Conservation (phyloP, 2,113 vertebrate species). For the Quiscalus mexicanus region DNA sequence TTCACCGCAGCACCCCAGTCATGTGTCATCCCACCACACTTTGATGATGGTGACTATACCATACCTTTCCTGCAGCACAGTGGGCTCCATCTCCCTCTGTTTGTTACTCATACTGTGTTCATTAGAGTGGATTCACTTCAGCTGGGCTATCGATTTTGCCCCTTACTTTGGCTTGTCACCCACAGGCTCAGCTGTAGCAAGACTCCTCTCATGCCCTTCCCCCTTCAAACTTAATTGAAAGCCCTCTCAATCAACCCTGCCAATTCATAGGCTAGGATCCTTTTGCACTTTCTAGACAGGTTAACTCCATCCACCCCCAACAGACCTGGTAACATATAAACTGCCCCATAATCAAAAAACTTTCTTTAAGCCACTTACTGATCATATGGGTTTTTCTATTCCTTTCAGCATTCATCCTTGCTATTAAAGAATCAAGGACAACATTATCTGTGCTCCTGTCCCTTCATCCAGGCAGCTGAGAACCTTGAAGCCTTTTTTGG, state of each 20-base stretch:
- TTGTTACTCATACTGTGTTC: background rate
- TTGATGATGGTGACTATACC: background rate
- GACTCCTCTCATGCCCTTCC: background rate
- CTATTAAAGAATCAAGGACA: background rate
- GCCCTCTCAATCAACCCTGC: background rate
- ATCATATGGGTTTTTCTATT: background rate
- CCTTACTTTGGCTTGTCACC: background rate
- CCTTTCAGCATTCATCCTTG: background rate
- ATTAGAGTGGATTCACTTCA: background rate
- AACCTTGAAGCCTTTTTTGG: background rate
- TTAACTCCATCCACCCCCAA: background rate
- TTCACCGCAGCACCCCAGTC: background rate
- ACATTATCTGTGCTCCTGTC: background rate
- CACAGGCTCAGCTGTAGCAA: background rate
- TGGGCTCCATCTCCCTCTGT: background rate
- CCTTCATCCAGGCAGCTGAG: background rate
- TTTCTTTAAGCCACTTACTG: background rate
- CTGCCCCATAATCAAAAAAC: background rate
- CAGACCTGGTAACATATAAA: background rate
- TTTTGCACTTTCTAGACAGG: background rate
- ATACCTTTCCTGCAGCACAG: background rate
- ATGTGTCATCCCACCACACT: background rate
- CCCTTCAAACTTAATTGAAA: background rate
- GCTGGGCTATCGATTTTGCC: background rate
- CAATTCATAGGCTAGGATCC: background rate